Base-by-base conservation (phyloP, 53 echinoderm and acorn worm species). In the Hippasteria phrygiana region DNA sequence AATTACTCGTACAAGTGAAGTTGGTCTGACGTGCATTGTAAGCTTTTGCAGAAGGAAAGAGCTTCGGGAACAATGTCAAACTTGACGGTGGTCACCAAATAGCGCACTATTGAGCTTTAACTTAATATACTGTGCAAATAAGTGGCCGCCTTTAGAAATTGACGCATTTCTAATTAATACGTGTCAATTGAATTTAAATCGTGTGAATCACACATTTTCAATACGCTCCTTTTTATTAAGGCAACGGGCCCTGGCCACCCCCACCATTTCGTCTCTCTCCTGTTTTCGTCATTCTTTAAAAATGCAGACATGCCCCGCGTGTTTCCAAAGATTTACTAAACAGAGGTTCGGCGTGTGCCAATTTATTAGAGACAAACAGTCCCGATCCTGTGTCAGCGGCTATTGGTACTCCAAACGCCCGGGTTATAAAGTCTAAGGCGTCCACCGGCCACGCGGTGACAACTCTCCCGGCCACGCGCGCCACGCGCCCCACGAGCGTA, bases 191-290 rank as follows among this genome's bases (percentile, higher is more conserved):
- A 62, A 66, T 64, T 82, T 64, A 29, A 82, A 65, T 82, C 82
- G 64, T 82, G 82, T 64, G 66, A 82, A 82, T 43, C 43, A 66
- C 82, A 82, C 65, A 82, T 43, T 62, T 82, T 82, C 82, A 82
- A 82, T 45, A 66, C 63, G 80, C 24, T 41, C 16, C 43, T 80
- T 62, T 80, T 42, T 62, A 43, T 80, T 26, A 24, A 80, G 41
- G 37, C 80, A 80, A 43, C 12, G 43, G 63, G 63, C 43, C 62
- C 22, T 26, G 35, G 5, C 62, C 43, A 22, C 41, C 26, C 32
- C 13, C 27, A 64, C 28, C 0, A 63, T 42, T 80, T 64, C 43
- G 4, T 43, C 46, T 78, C n/a, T 27, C 4, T 4, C 62, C 27
- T 26, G 5, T 73, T 20, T 42, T 24, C 35, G 73, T 43, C 41